Base-by-base conservation (phyloP, 1,140 invertebrate species). In the Drosophila rhopaloa region DNA sequence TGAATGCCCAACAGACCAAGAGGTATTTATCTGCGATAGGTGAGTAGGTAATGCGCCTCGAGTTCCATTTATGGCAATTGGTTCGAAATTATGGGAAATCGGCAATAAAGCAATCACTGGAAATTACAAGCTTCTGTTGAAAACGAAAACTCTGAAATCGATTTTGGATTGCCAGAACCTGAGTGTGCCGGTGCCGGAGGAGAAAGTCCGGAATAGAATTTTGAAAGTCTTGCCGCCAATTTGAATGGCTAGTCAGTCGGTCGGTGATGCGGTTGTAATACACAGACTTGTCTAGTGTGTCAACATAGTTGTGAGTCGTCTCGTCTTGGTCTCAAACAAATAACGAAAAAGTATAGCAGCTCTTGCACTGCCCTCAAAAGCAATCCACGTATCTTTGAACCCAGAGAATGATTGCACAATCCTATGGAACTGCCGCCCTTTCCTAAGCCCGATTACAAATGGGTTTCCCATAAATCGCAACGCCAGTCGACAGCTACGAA, bases 121-220 rank as follows among this genome's bases (percentile, higher is more conserved):
- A 84, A 84, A 84, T 85, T 81, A 79, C 73, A 60, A 65, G 63
- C 57, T 78, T 73, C 71, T 71, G 73, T 77, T 77, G 77, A 85
- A 83, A 83, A 82, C 60, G 80, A 82, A 82, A 81, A 56, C 51
- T 67, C 61, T 66, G 11, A 62, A 63, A 63, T 29, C 58, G 63
- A 57, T 44, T 41, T 13, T 10, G 5, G 24, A 56, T 38, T 41
- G 19, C 9, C 13, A 14, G 54, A 60, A 60, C 53, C 37, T 55
- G 16, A 24, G 16, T 32, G 6, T 32, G 29, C 8, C 8, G 29
- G 29, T 6, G 51, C 51, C 24, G 41, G 7, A 13, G 40, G 54
- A 65, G 61, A 65, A 65, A 65, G 61, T 61, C 50, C 11, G 16
- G 5, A 2, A 2, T 61, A 61, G 58, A 54, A 61, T 61, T 55